A percentile compares a stretch with the other conserved stretches of the same genome.
Evolutionary conservation across 2,113 vertebrate species (phyloP).

Genomic region (Capreolus pygargus): DNA sequence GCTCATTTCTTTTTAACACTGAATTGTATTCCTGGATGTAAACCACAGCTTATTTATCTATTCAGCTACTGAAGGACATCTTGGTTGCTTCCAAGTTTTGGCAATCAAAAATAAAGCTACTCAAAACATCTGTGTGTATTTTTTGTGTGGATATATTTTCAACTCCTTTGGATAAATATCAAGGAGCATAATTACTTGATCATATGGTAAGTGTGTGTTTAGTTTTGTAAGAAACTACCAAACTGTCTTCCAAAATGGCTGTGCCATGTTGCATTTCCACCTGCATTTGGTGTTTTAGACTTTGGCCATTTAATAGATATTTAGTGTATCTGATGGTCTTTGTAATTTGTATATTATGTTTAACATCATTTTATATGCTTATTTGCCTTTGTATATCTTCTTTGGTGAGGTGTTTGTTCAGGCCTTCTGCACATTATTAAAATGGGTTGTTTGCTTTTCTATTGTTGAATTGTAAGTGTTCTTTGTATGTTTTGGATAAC

Average conservation of each 20-base stretch:
- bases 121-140: not conserved
- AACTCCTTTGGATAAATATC: not conserved
- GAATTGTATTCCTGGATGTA: not conserved
- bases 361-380: not conserved
- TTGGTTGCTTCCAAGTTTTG: not conserved
- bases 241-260: not conserved
- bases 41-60: not conserved
- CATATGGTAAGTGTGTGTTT: not conserved
- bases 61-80: not conserved
- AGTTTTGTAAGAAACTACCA: not conserved
- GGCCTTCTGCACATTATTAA: not conserved
- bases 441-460: not conserved
- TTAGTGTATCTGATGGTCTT: too few relatives aligned
- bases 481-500: not conserved
- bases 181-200: not conserved
- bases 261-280: too few relatives aligned
- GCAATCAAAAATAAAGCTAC: not conserved
- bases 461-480: not conserved
- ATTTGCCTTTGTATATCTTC: not conserved
- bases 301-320: not conserved
- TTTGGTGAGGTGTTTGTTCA: not conserved
- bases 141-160: not conserved
- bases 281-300: not conserved
- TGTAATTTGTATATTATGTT: not conserved
- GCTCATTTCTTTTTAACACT: not conserved